Evolutionary conservation across 1,140 invertebrate species (phyloP).

Genomic region (Achatina immaculata): DNA sequence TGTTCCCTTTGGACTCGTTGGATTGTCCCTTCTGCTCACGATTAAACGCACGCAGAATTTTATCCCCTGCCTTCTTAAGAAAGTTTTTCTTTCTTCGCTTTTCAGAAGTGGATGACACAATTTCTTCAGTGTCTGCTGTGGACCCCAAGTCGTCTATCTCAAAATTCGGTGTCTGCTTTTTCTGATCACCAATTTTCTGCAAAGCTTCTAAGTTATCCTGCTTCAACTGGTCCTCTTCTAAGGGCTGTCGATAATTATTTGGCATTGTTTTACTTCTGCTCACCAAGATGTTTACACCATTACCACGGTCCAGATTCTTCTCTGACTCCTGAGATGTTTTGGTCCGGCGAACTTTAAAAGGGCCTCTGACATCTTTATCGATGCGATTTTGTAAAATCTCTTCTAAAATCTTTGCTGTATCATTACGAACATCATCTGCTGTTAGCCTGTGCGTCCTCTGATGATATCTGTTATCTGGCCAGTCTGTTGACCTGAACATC

Average conservation of each 20-base stretch:
- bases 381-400: neutral
- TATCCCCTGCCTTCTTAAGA: neutral
- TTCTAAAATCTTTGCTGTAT: neutral
- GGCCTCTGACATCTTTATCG: neutral
- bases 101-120: neutral
- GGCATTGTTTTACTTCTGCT: neutral
- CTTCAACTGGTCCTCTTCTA: neutral
- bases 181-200: neutral
- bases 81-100: neutral
- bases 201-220: neutral
- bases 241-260: neutral
- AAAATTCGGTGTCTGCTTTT: neutral
- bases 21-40: neutral
- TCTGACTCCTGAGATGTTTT: neutral
- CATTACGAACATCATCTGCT: neutral
- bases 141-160: neutral
- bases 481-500: no score
- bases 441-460: neutral
- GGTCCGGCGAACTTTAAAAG: neutral
- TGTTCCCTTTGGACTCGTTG: neutral
- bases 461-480: no score
- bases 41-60: neutral
- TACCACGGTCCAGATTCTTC: no score
- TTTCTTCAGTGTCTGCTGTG: neutral
- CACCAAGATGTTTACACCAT: neutral